These are phyloP conservation scores for Nymphalis polychloros DNA, from an alignment of 2,888 invertebrate species.

Conservation along the genomic window DNA sequence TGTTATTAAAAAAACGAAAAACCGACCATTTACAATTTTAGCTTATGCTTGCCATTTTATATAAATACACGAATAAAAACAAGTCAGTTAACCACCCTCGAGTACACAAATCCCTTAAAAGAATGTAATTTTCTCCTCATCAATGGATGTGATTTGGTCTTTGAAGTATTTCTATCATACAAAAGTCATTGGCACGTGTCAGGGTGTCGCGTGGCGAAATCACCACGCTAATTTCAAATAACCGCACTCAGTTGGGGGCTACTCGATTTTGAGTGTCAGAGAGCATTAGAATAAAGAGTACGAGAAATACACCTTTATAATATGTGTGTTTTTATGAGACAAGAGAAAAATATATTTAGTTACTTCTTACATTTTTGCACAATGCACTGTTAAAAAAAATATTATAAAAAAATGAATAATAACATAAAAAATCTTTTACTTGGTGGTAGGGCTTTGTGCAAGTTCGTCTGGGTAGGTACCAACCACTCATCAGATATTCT, in stretches of 20 bases:
- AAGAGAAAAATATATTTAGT: too few relatives aligned
- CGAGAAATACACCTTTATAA: not conserved
- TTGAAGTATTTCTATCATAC: constrained; percentile 35
- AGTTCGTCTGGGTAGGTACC: too few relatives aligned
- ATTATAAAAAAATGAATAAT: too few relatives aligned
- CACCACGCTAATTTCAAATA: constrained; percentile 49
- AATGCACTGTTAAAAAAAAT: too few relatives aligned
- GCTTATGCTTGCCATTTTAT: too few relatives aligned
- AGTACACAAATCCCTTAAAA: constrained; percentile 4
- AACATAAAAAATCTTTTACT: too few relatives aligned
- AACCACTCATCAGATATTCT: too few relatives aligned
- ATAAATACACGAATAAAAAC: not conserved
- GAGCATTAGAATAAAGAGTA: constrained; percentile 16
- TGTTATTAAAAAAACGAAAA: not conserved
- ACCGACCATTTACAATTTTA: not conserved
- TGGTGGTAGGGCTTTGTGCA: too few relatives aligned
- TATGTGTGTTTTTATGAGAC: not conserved
- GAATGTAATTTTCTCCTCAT: constrained; percentile 27
- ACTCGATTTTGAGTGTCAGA: constrained; percentile 28
- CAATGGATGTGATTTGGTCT: constrained; percentile 32
- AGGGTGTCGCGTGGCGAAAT: constrained; percentile 44
- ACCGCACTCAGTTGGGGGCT: constrained; percentile 42
- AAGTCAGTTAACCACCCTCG: not conserved
- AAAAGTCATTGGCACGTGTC: constrained; percentile 47
- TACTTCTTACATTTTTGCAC: too few relatives aligned